These are phyloP conservation scores for Momotus momota DNA, from an alignment of 2,797 vertebrate species.

Conservation along the genomic window DNA sequence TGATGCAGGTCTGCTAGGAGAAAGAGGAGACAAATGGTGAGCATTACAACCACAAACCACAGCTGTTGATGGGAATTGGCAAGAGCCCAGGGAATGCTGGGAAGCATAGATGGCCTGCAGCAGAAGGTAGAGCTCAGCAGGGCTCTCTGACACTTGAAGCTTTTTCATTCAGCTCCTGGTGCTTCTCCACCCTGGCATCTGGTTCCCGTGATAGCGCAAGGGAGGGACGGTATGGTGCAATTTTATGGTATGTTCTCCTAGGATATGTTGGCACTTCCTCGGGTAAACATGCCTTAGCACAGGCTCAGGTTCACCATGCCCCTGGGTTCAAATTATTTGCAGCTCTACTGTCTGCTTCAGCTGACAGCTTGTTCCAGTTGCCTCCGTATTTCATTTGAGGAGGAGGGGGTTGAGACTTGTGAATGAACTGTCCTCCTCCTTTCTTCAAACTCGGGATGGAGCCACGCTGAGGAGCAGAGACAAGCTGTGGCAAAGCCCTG, in stretches of 20 bases:
- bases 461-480: background rate
- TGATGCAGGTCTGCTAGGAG: conserved; percentile 23
- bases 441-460: background rate
- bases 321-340: background rate
- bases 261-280: conserved; percentile 8
- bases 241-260: conserved; percentile 17
- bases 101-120: conserved; percentile 48
- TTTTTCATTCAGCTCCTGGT: conserved; percentile 24
- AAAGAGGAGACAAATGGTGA: conserved; percentile 43
- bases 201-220: background rate
- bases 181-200: conserved; percentile 42
- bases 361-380: background rate
- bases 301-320: background rate
- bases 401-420: background rate
- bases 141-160: background rate
- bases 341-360: background rate
- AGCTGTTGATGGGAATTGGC: conserved; percentile 58
- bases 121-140: conserved; percentile 40
- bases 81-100: conserved; percentile 47
- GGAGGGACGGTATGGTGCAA: conserved; percentile 4
- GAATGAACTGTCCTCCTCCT: background rate
- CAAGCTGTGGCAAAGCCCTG: background rate
- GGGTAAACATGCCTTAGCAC: background rate
- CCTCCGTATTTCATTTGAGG: background rate
- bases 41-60: conserved; percentile 54